These are phyloP conservation scores for Numenius arquata DNA, from an alignment of 2,113 vertebrate genomes.

Conservation along the genomic window DNA sequence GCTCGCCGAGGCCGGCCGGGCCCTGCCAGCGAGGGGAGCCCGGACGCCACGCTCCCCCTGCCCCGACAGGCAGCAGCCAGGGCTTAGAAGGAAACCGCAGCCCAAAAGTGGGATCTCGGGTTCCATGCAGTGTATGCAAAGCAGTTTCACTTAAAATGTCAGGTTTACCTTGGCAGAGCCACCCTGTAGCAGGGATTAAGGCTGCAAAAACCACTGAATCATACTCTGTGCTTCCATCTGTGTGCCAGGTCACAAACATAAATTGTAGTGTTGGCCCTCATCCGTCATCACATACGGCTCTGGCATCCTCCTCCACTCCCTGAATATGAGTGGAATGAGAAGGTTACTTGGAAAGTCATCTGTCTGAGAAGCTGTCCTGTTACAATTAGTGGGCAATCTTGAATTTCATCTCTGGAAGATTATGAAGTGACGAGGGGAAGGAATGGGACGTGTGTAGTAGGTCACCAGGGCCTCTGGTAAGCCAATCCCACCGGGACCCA, in stretches of 20 bases:
- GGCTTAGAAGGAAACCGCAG: conserved; percentile 65
- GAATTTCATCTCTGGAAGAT: conserved; percentile 63
- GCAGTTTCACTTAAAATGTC: conserved; percentile 70
- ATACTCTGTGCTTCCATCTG: conserved; percentile 62
- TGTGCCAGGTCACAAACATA: conserved; percentile 69
- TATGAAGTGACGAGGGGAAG: background rate
- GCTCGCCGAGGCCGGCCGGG: conserved; percentile 16
- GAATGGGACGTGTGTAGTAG: background rate
- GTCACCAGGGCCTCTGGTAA: background rate
- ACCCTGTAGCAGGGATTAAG: conserved; percentile 64
- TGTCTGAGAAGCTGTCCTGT: conserved; percentile 69
- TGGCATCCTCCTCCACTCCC: conserved; percentile 55
- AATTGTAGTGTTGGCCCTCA: conserved; percentile 63
- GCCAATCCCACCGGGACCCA: background rate
- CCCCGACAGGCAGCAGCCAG: conserved; percentile 55
- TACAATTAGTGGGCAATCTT: conserved; percentile 57
- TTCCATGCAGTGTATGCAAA: conserved; percentile 66
- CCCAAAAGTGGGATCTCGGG: conserved; percentile 52
- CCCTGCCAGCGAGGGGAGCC: background rate
- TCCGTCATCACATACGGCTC: conserved; percentile 56
- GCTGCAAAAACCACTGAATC: conserved; percentile 61
- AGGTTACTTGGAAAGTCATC: conserved; percentile 67
- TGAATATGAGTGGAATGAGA: conserved; percentile 67
- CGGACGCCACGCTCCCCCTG: conserved; percentile 17
- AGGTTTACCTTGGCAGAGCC: conserved; percentile 72